A percentile compares a stretch with the other conserved stretches of the same genome.
Evolutionary conservation across 2,888 invertebrate species (phyloP).

Genomic region (Stomorhina lunata): DNA sequence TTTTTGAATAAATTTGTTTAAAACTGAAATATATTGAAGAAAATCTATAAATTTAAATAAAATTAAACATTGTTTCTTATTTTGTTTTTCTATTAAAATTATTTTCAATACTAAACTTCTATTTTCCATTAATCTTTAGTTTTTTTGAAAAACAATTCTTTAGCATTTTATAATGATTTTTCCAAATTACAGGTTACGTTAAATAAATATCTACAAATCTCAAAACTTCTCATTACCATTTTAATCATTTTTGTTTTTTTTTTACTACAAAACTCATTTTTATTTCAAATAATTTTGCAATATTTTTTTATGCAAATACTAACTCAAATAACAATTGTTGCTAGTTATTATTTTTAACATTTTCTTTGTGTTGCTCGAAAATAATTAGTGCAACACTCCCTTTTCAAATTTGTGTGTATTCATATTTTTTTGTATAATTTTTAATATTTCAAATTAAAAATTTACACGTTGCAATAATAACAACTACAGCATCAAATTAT

Average conservation of each 20-base stretch:
- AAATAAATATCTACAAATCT: background rate
- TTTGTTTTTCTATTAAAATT: too few relatives aligned
- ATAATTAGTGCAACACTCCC: conserved; percentile 59
- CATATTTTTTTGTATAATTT: background rate
- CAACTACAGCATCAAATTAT: conserved; percentile 24
- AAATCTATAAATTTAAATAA: too few relatives aligned
- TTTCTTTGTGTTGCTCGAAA: background rate
- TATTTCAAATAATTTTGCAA: background rate
- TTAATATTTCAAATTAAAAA: conserved; percentile 5
- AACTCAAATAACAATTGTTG: background rate
- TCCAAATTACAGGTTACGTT: background rate
- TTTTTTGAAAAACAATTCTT: background rate
- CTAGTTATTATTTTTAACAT: background rate
- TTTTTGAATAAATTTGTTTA: too few relatives aligned
- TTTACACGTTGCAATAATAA: background rate
- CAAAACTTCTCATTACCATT: background rate
- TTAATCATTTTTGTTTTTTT: background rate
- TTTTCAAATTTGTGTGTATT: conserved; percentile 2
- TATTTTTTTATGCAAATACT: background rate
- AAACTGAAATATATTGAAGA: too few relatives aligned
- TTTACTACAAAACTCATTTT: background rate
- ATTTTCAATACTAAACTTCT: too few relatives aligned
- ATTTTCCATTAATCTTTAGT: too few relatives aligned
- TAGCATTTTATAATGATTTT: background rate
- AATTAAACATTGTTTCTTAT: too few relatives aligned